Evolutionary conservation across 2,113 vertebrate species (phyloP).

Genomic region (Bungarus multicinctus): DNA sequence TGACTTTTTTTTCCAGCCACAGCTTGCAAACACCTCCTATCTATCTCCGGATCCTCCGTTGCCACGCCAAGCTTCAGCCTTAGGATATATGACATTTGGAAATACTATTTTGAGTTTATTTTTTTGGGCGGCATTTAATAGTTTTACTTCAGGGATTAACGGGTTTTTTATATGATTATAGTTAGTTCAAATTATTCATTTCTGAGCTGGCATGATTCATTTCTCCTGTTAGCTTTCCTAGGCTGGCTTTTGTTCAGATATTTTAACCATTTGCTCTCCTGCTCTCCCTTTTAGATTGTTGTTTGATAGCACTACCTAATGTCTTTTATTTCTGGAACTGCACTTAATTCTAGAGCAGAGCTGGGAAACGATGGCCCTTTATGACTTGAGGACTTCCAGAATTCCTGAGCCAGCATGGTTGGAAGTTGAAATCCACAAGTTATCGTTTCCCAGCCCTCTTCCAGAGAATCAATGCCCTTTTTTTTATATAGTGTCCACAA

Average conservation of each 20-base stretch:
- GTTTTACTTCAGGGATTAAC: not conserved
- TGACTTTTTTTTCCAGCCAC: not conserved
- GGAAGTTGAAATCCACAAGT: not conserved
- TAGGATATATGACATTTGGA: not conserved
- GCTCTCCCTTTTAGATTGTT: not conserved
- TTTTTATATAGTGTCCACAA: not conserved
- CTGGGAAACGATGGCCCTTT: rapidly evolving
- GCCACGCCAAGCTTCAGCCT: not conserved
- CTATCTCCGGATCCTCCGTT: not conserved
- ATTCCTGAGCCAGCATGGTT: not conserved
- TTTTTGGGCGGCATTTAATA: not conserved
- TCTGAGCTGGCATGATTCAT: not conserved
- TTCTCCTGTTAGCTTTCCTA: not conserved
- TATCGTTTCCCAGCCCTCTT: no score
- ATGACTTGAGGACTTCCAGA: not conserved
- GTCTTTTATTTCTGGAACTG: not conserved
- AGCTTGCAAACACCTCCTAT: not conserved
- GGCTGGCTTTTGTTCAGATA: not conserved
- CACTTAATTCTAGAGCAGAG: not conserved
- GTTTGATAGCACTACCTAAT: not conserved
- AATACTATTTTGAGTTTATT: not conserved
- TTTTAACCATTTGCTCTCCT: not conserved
- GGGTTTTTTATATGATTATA: not conserved
- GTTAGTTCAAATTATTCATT: not conserved
- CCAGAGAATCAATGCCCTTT: not conserved